These are phyloP conservation scores for Damaliscus lunatus DNA, from an alignment of 2,113 vertebrate genomes.

Conservation along the genomic window DNA sequence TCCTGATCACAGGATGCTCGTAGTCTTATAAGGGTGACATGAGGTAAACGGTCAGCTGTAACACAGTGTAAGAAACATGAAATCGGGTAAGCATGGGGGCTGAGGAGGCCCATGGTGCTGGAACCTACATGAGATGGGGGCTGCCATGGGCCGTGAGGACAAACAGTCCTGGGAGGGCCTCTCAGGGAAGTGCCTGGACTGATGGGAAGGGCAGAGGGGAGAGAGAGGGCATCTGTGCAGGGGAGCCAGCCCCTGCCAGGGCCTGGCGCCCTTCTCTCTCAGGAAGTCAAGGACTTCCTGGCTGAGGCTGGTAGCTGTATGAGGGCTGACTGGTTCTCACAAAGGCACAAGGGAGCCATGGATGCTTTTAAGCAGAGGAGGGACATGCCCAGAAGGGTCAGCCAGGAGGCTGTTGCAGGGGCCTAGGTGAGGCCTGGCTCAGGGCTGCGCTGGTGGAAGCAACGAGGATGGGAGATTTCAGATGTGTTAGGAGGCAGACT, in stretches of 20 bases:
- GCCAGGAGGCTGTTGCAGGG: background rate
- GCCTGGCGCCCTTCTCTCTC: background rate
- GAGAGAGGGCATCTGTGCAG: background rate
- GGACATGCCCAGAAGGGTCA: rapidly evolving
- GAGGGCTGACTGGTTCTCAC: background rate
- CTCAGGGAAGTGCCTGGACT: background rate
- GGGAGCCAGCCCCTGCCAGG: background rate
- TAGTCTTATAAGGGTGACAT: background rate
- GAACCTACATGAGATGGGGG: background rate
- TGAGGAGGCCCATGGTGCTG: background rate
- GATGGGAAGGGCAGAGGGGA: background rate
- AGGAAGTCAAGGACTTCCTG: too few species aligned
- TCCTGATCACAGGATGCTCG: background rate
- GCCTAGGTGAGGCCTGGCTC: background rate
- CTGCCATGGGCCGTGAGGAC: rapidly evolving
- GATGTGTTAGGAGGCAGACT: background rate
- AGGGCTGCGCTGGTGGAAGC: too few species aligned
- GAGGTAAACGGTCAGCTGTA: background rate
- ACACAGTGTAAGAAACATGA: background rate
- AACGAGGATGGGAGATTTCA: background rate
- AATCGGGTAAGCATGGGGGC: background rate
- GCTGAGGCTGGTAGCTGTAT: background rate
- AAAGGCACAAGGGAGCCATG: background rate
- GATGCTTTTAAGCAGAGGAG: background rate
- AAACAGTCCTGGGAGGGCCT: background rate